Conservation (phyloP, 2,888 invertebrate genomes). For the Tanytarsus gracilentus region DNA sequence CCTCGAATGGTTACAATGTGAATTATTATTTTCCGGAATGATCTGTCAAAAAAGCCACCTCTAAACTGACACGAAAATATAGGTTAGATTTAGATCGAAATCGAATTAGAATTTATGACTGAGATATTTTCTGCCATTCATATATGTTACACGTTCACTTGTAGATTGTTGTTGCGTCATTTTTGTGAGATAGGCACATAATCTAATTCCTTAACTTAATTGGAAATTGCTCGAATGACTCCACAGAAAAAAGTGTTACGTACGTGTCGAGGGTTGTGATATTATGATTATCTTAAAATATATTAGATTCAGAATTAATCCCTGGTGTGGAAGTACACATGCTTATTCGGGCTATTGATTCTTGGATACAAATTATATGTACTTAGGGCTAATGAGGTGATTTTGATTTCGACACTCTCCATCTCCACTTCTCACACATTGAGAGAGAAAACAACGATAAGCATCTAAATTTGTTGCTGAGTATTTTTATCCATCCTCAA, state of each 20-base stretch:
- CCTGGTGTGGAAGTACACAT: conserved; percentile 1
- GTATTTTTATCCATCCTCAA: too few species aligned
- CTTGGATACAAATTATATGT: conserved; percentile 1
- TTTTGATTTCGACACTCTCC: neutral
- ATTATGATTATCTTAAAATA: conserved; percentile 19
- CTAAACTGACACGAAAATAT: too few species aligned
- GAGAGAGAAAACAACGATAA: neutral
- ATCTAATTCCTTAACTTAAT: conserved; percentile 4
- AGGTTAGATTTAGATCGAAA: too few species aligned
- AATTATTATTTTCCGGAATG: neutral
- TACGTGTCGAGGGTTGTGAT: conserved; percentile 1
- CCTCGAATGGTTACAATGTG: neutral
- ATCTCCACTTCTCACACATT: too few species aligned
- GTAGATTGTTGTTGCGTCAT: neutral
- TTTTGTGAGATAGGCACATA: neutral
- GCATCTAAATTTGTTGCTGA: neutral
- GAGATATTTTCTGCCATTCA: too few species aligned
- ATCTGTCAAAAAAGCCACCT: neutral
- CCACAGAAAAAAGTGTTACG: neutral
- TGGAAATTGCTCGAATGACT: conserved; percentile 12
- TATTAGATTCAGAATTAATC: conserved; percentile 17
- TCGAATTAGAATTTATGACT: too few species aligned
- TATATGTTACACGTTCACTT: too few species aligned
- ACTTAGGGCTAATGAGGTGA: neutral
- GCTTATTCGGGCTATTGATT: neutral